Evolutionary conservation across 2,888 invertebrate genomes (phyloP).

Genomic region (Spodoptera picta): DNA sequence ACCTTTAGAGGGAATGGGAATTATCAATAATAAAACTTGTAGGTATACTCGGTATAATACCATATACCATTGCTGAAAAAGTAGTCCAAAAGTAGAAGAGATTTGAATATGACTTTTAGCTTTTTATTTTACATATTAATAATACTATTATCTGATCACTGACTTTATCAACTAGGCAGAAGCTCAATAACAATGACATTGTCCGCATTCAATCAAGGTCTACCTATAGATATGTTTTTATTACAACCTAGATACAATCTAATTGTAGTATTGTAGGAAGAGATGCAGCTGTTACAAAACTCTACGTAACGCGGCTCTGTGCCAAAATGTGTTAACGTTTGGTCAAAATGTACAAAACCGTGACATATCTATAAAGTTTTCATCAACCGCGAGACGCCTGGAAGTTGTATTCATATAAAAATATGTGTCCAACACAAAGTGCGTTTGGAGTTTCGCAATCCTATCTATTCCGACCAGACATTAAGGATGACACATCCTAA

Average conservation of each 20-base stretch:
- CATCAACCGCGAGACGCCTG: constrained; percentile 57
- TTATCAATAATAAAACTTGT: background rate
- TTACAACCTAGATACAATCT: constrained; percentile 34
- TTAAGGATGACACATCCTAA: constrained; percentile 68
- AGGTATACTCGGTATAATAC: no score
- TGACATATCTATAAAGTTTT: constrained; percentile 58
- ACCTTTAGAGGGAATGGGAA: no score
- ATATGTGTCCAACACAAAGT: constrained; percentile 57
- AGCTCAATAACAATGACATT: background rate
- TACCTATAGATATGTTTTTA: constrained; percentile 18
- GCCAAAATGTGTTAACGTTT: constrained; percentile 55
- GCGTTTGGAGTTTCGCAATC: constrained; percentile 65
- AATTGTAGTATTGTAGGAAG: constrained; percentile 35
- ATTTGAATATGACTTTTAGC: no score
- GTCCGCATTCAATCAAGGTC: constrained; percentile 13
- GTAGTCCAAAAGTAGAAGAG: no score
- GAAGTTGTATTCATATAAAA: constrained; percentile 59
- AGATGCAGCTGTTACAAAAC: constrained; percentile 55
- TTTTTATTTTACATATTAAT: no score
- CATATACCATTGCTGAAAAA: no score
- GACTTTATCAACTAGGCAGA: background rate
- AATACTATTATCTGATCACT: no score
- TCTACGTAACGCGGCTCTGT: constrained; percentile 48
- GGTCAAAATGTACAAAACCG: constrained; percentile 50
- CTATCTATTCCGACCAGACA: constrained; percentile 65